Evolutionary conservation across 1,140 invertebrate genomes (phyloP).

Genomic region (Camponotus vicinus): DNA sequence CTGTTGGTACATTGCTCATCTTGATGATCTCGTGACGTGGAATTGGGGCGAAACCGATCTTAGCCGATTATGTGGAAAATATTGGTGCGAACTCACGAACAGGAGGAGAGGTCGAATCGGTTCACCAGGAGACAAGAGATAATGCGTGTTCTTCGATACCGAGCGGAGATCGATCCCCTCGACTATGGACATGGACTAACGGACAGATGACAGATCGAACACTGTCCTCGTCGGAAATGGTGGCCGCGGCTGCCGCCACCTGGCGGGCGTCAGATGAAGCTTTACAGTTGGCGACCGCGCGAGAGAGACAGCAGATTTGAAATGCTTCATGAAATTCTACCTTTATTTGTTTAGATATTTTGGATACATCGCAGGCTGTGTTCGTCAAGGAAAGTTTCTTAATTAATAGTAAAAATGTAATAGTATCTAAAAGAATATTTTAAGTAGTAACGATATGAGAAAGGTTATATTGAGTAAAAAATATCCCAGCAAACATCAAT

Average conservation of each 20-base stretch:
- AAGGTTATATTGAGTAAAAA: too few species aligned
- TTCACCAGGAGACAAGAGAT: conserved; percentile 4
- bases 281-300: too few species aligned
- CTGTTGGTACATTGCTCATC: conserved; percentile 82
- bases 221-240: conserved; percentile 63
- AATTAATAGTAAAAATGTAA: too few species aligned
- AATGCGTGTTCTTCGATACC: conserved; percentile 67
- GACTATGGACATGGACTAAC: conserved; percentile 32
- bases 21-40: conserved; percentile 45
- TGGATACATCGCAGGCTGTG: too few species aligned
- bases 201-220: background rate
- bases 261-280: background rate
- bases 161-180: conserved; percentile 75
- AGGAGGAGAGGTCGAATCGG: background rate
- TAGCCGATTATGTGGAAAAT: background rate
- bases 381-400: too few species aligned
- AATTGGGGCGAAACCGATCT: background rate
- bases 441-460: too few species aligned
- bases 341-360: too few species aligned
- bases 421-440: too few species aligned
- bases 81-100: background rate
- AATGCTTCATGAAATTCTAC: too few species aligned
- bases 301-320: background rate
- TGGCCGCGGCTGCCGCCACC: background rate
- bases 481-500: too few species aligned